Evolutionary conservation across 2,113 vertebrate genomes (phyloP).

Genomic region (Lipophrys pholis): DNA sequence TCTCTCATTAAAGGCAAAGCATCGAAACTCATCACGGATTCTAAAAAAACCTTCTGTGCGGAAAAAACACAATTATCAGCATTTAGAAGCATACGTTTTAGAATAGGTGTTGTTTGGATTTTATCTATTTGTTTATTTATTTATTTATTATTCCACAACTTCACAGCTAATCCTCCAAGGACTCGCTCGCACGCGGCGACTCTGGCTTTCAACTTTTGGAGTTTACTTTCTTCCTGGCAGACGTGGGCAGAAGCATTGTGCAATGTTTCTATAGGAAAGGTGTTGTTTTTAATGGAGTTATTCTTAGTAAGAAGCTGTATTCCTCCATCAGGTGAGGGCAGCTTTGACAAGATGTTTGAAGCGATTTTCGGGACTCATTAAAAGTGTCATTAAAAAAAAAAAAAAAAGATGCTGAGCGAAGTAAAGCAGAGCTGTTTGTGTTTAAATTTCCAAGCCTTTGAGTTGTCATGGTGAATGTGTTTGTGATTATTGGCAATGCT

Average conservation of each 20-base stretch:
- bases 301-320: background rate
- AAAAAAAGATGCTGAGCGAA: background rate
- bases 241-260: conserved; percentile 11
- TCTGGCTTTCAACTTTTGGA: conserved; percentile 50
- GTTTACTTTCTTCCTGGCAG: conserved; percentile 54
- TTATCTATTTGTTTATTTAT: background rate
- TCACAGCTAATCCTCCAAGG: conserved; percentile 45
- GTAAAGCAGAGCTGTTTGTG: background rate
- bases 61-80: conserved; percentile 74
- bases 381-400: conserved; percentile 6
- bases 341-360: background rate
- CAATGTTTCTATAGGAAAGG: background rate
- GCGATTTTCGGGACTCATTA: conserved; percentile 12
- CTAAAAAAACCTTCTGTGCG: conserved; percentile 56
- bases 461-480: conserved; percentile 57
- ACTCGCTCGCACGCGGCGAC: conserved; percentile 24
- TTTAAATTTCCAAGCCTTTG: conserved; percentile 16
- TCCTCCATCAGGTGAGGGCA: background rate
- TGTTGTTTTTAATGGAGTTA: conserved; percentile 5
- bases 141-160: conserved; percentile 26
- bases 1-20: conserved; percentile 81
- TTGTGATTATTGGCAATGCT: conserved; percentile 62
- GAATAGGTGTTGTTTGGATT: conserved; percentile 67
- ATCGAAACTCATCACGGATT: conserved; percentile 62
- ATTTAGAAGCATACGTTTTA: conserved; percentile 53